Conservation (phyloP, 2,113 vertebrate species). For the Atherinomorus stipes region DNA sequence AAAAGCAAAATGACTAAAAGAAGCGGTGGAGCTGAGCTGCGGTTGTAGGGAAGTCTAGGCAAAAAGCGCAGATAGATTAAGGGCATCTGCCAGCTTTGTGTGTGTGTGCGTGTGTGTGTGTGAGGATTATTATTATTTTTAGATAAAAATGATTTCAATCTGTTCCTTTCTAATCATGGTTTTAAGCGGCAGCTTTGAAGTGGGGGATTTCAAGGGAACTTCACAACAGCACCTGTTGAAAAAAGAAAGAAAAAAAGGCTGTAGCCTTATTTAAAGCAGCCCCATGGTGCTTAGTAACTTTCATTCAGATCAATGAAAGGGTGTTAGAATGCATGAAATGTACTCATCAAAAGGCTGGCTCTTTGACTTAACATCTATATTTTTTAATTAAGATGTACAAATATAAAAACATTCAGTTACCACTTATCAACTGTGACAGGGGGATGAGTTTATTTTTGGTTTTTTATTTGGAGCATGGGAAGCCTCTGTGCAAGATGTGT, state of each 20-base stretch:
- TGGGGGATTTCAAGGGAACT: conserved; percentile 38
- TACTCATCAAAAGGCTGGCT: conserved; percentile 55
- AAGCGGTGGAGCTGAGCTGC: not conserved
- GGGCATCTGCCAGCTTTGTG: conserved; percentile 17
- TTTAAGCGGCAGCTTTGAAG: conserved; percentile 57
- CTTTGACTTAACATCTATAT: conserved; percentile 67
- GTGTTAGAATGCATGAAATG: conserved; percentile 68
- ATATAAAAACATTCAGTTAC: conserved; percentile 53
- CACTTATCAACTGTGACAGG: conserved; percentile 47
- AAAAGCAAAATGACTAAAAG: conserved; percentile 16
- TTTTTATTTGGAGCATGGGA: not conserved
- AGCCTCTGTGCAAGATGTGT: no score
- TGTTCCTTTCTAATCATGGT: conserved; percentile 56
- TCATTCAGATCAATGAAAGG: conserved; percentile 69
- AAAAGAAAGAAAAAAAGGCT: conserved; percentile 37
- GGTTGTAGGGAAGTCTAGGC: not conserved
- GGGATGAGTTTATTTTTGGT: conserved; percentile 1
- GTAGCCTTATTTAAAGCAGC: conserved; percentile 64
- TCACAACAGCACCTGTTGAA: conserved; percentile 50
- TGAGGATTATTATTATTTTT: conserved; percentile 2
- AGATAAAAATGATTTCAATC: conserved; percentile 55
- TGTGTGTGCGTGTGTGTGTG: no score
- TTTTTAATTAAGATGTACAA: conserved; percentile 57
- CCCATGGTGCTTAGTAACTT: conserved; percentile 63
- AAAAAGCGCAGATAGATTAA: conserved; percentile 17